These are phyloP conservation scores for Cryptocheilus praepositus DNA, from an alignment of 2,888 invertebrate species.

Conservation along the genomic window DNA sequence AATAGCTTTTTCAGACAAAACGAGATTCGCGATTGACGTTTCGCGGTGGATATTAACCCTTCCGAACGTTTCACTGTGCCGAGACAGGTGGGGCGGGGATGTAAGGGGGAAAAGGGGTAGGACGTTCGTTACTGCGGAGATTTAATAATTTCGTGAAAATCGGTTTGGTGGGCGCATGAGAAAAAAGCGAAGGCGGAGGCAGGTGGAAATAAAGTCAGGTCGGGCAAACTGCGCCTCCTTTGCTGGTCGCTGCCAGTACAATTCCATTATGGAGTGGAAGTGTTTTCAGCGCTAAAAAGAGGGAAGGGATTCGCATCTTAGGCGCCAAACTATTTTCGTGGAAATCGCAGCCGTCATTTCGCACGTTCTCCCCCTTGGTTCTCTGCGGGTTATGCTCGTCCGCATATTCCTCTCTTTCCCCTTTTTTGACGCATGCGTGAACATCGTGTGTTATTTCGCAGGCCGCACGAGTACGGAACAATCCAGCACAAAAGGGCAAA, in stretches of 20 bases:
- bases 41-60: too few species aligned
- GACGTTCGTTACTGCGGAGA: not conserved
- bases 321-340: conserved; percentile 55
- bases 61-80: too few species aligned
- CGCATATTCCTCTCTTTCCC: not conserved
- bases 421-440: conserved; percentile 55
- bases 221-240: not conserved
- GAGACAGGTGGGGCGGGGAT: not conserved
- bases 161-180: not conserved
- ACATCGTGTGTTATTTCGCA: conserved; percentile 67
- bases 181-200: too few species aligned
- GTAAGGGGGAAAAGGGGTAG: not conserved
- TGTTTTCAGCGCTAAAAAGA: conserved; percentile 37
- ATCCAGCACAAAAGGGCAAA: conserved; percentile 26
- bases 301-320: conserved; percentile 50
- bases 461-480: conserved; percentile 38
- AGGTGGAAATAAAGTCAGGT: conserved; percentile 9
- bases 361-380: conserved; percentile 42
- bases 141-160: not conserved
- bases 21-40: too few species aligned
- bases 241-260: not conserved
- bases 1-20: too few species aligned
- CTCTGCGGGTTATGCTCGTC: conserved; percentile 8
- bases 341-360: conserved; percentile 61
- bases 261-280: conserved; percentile 45